Conservation (phyloP, 2,113 vertebrate species). For the Embiotoca jacksoni region DNA sequence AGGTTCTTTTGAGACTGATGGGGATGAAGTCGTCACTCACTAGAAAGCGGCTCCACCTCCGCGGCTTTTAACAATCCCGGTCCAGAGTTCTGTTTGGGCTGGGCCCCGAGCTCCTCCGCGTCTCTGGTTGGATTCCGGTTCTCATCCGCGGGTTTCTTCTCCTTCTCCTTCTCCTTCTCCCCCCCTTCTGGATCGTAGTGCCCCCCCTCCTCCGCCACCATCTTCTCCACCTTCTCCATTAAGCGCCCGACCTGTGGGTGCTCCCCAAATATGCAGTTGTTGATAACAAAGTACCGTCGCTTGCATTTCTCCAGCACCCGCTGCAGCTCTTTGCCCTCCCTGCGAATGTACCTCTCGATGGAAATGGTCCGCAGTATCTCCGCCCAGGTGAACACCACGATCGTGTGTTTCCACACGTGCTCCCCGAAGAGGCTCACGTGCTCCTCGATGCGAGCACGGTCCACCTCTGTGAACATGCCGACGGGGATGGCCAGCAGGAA, state of each 20-base stretch:
- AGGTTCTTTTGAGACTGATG: background rate
- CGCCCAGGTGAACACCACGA: constrained; percentile 85
- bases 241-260: constrained; percentile 78
- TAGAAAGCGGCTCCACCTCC: constrained; percentile 68
- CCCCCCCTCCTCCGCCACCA: constrained; percentile 82
- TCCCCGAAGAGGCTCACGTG: constrained; percentile 83
- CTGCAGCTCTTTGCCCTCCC: constrained; percentile 83
- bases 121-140: constrained; percentile 66
- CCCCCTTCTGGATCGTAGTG: constrained; percentile 60
- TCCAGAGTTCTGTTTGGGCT: constrained; percentile 79
- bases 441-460: constrained; percentile 81
- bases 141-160: constrained; percentile 59
- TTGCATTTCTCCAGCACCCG: constrained; percentile 84
- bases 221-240: constrained; percentile 81
- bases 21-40: constrained; percentile 63
- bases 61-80: constrained; percentile 49
- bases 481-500: constrained; percentile 85
- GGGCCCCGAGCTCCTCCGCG: constrained; percentile 73
- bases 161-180: constrained; percentile 58
- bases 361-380: constrained; percentile 79
- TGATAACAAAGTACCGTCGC: constrained; percentile 82
- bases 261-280: constrained; percentile 82
- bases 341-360: constrained; percentile 84
- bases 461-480: constrained; percentile 85
- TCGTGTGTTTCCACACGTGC: constrained; percentile 78